phyloP scores from a whole-genome alignment of 1,140 invertebrate species.

The Orchestia grillus region DNA sequence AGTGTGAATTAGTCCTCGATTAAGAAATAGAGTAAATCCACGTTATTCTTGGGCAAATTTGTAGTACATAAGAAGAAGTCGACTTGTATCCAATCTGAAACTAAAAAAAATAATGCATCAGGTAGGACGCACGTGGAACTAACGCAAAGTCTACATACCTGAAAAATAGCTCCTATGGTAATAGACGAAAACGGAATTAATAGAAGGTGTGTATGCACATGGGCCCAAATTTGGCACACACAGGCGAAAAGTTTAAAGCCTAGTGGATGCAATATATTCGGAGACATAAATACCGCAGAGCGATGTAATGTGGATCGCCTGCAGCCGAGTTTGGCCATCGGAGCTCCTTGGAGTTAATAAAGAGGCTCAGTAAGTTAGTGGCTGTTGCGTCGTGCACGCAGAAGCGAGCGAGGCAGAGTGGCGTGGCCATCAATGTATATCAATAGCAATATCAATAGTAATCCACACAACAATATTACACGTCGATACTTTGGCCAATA shows the following conservation, averaged over 20 bases:
- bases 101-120: no score
- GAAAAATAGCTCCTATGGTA: no score
- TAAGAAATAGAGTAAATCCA: no score
- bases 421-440: constrained; percentile 18
- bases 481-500: constrained; percentile 43
- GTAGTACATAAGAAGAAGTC: neutral
- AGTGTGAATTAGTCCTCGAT: no score
- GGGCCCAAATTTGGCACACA: neutral
- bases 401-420: neutral
- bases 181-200: no score
- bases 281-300: neutral
- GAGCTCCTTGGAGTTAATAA: neutral
- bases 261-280: neutral
- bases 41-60: neutral
- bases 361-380: neutral
- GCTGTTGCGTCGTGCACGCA: neutral
- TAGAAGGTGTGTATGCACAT: neutral
- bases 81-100: neutral
- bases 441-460: constrained; percentile 51
- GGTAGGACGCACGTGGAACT: no score
- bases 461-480: constrained; percentile 48
- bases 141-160: no score
- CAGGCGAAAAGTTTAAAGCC: neutral
- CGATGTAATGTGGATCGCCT: neutral
- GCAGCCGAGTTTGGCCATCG: neutral